phyloP scores from a whole-genome alignment of 2,113 vertebrate genomes.

The Hystrix brachyura region DNA sequence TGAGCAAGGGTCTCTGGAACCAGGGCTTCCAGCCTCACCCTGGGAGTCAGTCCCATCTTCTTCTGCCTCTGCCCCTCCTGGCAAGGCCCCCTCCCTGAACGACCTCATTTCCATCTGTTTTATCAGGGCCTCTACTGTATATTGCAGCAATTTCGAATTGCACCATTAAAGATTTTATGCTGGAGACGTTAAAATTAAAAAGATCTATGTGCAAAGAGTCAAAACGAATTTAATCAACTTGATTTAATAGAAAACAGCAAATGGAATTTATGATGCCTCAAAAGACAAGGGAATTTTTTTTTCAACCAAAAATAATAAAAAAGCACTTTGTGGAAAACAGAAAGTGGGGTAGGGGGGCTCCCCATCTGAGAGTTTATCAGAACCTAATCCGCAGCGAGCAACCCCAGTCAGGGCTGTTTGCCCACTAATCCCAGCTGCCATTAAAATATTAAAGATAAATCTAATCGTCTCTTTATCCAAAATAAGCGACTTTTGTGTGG shows the following conservation, averaged over 20 bases:
- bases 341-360: slow-evolving; percentile 79
- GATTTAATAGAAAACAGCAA: slow-evolving; percentile 92
- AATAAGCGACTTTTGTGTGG: slow-evolving; percentile 93
- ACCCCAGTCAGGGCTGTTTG: slow-evolving; percentile 85
- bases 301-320: slow-evolving; percentile 84
- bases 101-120: slow-evolving; percentile 88
- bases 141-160: slow-evolving; percentile 87
- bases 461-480: slow-evolving; percentile 94
- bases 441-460: slow-evolving; percentile 95
- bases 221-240: slow-evolving; percentile 92
- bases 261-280: slow-evolving; percentile 91
- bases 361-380: slow-evolving; percentile 92
- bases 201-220: slow-evolving; percentile 92
- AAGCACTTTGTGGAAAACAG: slow-evolving; percentile 90
- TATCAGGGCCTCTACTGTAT: slow-evolving; percentile 82
- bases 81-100: neutral
- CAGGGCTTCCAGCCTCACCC: neutral
- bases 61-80: neutral
- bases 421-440: slow-evolving; percentile 91
- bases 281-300: slow-evolving; percentile 88
- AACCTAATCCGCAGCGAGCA: slow-evolving; percentile 90
- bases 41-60: neutral
- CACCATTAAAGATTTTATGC: slow-evolving; percentile 91
- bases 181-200: slow-evolving; percentile 91
- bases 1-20: neutral